Evolutionary conservation across 1,140 invertebrate species (phyloP).

Genomic region (Megathymus violae): DNA sequence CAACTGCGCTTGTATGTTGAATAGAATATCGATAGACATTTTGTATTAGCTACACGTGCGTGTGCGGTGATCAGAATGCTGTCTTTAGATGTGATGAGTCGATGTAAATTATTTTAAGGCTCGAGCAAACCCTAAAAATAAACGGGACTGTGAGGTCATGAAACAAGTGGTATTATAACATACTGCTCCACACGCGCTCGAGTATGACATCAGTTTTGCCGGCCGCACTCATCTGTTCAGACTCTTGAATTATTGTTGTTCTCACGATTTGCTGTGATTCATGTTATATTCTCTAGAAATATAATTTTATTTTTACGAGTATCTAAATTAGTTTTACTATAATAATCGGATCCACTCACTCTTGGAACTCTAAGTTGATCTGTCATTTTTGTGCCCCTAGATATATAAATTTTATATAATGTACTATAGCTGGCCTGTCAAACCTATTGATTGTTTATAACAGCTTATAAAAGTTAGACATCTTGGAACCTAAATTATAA

Average conservation of each 20-base stretch:
- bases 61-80: slow-evolving; percentile 43
- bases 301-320: slow-evolving; percentile 8
- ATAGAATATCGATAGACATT: slow-evolving; percentile 20
- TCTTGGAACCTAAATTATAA: too few relatives aligned
- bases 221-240: slow-evolving; percentile 59
- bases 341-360: too few relatives aligned
- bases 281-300: slow-evolving; percentile 26
- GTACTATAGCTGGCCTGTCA: too few relatives aligned
- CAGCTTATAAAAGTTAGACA: too few relatives aligned
- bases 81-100: slow-evolving; percentile 48
- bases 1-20: slow-evolving; percentile 13
- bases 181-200: slow-evolving; percentile 61
- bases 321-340: slow-evolving; percentile 4
- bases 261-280: slow-evolving; percentile 41
- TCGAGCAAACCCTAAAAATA: slow-evolving; percentile 73
- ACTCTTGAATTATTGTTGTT: slow-evolving; percentile 60
- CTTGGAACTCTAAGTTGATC: too few relatives aligned
- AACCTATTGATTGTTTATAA: too few relatives aligned
- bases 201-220: slow-evolving; percentile 74
- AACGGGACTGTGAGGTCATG: slow-evolving; percentile 74
- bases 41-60: slow-evolving; percentile 41
- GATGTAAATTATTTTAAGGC: slow-evolving; percentile 58
- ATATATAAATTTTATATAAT: too few relatives aligned
- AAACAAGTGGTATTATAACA: slow-evolving; percentile 63
- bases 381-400: too few relatives aligned